phyloP scores from a whole-genome alignment of 2,113 vertebrate species.

The Pogona vitticeps region DNA sequence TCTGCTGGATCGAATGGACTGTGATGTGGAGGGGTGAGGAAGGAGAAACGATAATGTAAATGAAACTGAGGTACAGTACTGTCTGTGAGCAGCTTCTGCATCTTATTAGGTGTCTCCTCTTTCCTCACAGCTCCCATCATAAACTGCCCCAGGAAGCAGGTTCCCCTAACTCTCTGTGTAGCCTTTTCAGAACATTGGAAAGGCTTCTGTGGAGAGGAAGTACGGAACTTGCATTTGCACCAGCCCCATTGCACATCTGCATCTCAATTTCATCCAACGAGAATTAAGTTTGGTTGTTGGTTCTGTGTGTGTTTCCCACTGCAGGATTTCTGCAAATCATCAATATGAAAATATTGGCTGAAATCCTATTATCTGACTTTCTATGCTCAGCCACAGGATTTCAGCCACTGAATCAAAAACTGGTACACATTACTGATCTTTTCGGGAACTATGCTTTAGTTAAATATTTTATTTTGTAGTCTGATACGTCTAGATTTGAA shows the following conservation, averaged over 20 bases:
- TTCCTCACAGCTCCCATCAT: too few species aligned
- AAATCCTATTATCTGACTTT: background rate
- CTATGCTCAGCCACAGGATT: too few species aligned
- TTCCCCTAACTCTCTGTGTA: background rate
- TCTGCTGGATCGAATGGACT: too few species aligned
- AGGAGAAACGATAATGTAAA: too few species aligned
- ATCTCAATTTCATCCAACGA: background rate
- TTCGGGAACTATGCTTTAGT: constrained; percentile 18
- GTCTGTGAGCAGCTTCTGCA: too few species aligned
- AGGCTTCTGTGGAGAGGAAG: background rate
- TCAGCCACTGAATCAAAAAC: background rate
- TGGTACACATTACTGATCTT: background rate
- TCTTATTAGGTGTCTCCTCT: too few species aligned
- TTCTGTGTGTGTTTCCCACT: background rate
- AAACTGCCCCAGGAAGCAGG: background rate
- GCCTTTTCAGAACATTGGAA: background rate
- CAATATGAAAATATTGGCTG: background rate
- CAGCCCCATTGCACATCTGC: background rate
- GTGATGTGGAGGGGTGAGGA: too few species aligned
- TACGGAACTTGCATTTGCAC: too few species aligned
- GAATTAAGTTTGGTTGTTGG: background rate
- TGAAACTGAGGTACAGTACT: too few species aligned
- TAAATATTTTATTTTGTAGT: constrained; percentile 57
- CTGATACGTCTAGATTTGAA: constrained; percentile 32
- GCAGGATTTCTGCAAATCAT: background rate